phyloP scores from a whole-genome alignment of 2,797 vertebrate species.

The Choloepus didactylus region DNA sequence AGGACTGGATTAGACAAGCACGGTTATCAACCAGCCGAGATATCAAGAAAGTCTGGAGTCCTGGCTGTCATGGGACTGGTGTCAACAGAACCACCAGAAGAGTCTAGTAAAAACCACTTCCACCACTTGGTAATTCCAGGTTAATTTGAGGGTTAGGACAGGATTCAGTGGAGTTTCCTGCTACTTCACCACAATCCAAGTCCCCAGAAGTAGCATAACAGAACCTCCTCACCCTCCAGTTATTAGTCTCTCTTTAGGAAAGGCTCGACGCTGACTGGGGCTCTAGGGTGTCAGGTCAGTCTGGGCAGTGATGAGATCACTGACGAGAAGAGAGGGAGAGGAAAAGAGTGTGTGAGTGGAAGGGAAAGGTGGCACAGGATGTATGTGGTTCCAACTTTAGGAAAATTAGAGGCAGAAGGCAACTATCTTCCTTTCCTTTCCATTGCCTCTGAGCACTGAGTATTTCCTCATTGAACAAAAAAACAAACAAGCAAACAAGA shows the following conservation, averaged over 20 bases:
- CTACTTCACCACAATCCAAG: neutral
- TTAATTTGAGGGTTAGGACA: neutral
- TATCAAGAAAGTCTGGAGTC: neutral
- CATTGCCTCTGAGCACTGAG: conserved; percentile 49
- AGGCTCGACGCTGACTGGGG: conserved; percentile 80
- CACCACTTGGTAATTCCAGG: neutral
- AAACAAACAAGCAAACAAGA: neutral
- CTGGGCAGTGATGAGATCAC: conserved; percentile 81
- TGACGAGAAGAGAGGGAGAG: conserved; percentile 68
- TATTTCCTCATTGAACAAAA: neutral
- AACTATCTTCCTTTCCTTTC: conserved; percentile 58
- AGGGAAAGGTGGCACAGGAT: conserved; percentile 5
- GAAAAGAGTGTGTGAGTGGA: conserved; percentile 25
- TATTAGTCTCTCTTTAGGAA: conserved; percentile 84
- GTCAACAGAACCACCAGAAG: neutral
- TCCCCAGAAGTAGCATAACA: neutral
- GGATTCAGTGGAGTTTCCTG: neutral
- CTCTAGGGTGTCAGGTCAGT: conserved; percentile 76
- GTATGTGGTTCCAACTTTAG: neutral
- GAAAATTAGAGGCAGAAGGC: neutral
- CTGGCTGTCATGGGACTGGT: neutral
- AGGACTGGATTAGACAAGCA: neutral
- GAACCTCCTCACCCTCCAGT: conserved; percentile 22
- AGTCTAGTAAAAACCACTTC: neutral
- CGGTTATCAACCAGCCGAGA: neutral